Conservation (phyloP, 2,797 vertebrate genomes). For the Crenuchus spilurus region DNA sequence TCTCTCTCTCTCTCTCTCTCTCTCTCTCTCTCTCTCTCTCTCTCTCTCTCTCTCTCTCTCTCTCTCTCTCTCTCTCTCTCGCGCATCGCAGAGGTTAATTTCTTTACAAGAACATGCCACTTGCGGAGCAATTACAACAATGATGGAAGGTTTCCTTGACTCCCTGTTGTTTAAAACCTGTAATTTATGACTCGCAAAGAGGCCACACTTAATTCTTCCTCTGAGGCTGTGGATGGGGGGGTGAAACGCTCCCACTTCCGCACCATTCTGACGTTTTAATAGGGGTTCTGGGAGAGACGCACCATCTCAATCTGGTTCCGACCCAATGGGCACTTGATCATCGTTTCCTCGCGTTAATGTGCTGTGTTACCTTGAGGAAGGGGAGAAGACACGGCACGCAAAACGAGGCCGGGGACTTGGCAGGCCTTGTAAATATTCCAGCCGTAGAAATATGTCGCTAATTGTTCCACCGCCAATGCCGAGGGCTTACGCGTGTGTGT, state of each 20-base stretch:
- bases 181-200: slow-evolving; percentile 62
- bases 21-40: neutral
- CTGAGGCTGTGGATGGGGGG: slow-evolving; percentile 49
- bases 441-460: slow-evolving; percentile 37
- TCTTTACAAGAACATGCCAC: slow-evolving; percentile 57
- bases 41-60: neutral
- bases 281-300: slow-evolving; percentile 54
- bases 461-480: slow-evolving; percentile 48
- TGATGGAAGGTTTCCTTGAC: slow-evolving; percentile 59
- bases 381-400: slow-evolving; percentile 25
- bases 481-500: slow-evolving; percentile 16
- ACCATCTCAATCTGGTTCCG: slow-evolving; percentile 58
- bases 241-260: slow-evolving; percentile 44
- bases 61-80: slow-evolving; percentile 20
- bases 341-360: slow-evolving; percentile 55
- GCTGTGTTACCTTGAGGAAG: slow-evolving; percentile 53
- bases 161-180: slow-evolving; percentile 63
- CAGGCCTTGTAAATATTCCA: slow-evolving; percentile 51
- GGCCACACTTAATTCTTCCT: slow-evolving; percentile 57
- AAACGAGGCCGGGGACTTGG: slow-evolving; percentile 35
- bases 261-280: slow-evolving; percentile 58
- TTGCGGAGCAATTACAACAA: slow-evolving; percentile 55
- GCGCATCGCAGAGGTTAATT: slow-evolving; percentile 52
- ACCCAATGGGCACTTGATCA: slow-evolving; percentile 56
- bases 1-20: slow-evolving; percentile 19